Conservation (phyloP, 1,140 invertebrate species). For the Drosophila orosa region DNA sequence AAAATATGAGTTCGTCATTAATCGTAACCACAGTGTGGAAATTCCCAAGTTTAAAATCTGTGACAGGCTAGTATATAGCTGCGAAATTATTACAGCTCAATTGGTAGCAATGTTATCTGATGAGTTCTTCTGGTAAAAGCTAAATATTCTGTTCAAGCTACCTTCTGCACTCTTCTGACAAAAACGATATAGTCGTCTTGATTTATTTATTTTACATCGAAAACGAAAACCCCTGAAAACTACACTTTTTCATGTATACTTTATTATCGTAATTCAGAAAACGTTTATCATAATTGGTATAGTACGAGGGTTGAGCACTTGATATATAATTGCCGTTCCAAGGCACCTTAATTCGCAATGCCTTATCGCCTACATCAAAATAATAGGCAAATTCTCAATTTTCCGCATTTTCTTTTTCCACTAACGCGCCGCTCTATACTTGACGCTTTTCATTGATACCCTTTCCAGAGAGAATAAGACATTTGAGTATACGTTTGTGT, state of each 20-base stretch:
- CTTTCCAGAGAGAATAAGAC: background rate
- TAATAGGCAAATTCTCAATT: conserved; percentile 10
- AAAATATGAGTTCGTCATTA: too few relatives aligned
- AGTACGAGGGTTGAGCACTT: background rate
- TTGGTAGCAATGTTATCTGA: too few relatives aligned
- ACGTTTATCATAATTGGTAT: background rate
- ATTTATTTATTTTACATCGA: background rate
- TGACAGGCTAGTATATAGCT: too few relatives aligned
- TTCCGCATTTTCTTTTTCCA: background rate
- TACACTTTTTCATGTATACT: background rate
- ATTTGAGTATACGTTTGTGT: too few relatives aligned
- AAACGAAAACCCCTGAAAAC: background rate
- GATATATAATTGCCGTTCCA: conserved; percentile 1
- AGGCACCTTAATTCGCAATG: background rate
- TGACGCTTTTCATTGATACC: background rate
- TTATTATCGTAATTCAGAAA: conserved; percentile 6
- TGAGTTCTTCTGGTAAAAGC: background rate
- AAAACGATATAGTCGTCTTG: background rate
- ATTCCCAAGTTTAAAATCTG: too few relatives aligned
- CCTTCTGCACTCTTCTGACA: background rate
- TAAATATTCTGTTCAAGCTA: background rate
- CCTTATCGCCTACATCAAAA: background rate
- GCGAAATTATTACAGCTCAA: too few relatives aligned
- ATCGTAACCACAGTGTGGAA: too few relatives aligned
- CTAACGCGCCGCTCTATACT: background rate